These are phyloP conservation scores for Saturnia pavonia DNA, from an alignment of 2,888 invertebrate genomes.

Conservation along the genomic window DNA sequence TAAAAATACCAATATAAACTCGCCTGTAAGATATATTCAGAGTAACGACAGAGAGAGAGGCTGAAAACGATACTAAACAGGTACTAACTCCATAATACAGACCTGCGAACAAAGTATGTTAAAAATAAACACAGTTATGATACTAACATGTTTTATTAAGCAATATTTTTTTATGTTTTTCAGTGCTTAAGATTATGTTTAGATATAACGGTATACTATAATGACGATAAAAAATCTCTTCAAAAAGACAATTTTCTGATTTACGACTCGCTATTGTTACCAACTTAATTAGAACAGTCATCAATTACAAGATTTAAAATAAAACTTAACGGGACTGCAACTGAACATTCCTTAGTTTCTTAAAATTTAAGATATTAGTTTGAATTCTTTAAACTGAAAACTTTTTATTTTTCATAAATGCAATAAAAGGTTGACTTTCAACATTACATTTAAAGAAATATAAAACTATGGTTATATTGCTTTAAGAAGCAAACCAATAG, in stretches of 20 bases:
- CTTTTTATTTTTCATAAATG: no score
- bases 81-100: constrained; percentile 92
- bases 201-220: neutral
- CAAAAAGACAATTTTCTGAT: neutral
- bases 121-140: constrained; percentile 6
- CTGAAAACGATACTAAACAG: constrained; percentile 90
- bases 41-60: constrained; percentile 91
- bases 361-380: neutral
- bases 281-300: neutral
- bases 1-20: constrained; percentile 41
- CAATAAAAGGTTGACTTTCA: no score
- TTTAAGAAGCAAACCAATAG: no score
- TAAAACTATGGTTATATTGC: no score
- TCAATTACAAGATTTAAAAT: neutral
- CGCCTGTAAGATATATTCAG: constrained; percentile 90
- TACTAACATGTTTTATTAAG: neutral
- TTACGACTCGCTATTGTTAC: constrained; percentile 7
- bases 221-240: neutral
- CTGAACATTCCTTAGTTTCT: neutral
- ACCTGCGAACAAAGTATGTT: constrained; percentile 76
- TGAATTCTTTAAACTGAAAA: neutral
- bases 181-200: neutral
- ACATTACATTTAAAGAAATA: no score
- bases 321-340: neutral
- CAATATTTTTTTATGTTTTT: neutral